Conservation (phyloP, 2,888 invertebrate genomes). For the Cephus sareptanus region DNA sequence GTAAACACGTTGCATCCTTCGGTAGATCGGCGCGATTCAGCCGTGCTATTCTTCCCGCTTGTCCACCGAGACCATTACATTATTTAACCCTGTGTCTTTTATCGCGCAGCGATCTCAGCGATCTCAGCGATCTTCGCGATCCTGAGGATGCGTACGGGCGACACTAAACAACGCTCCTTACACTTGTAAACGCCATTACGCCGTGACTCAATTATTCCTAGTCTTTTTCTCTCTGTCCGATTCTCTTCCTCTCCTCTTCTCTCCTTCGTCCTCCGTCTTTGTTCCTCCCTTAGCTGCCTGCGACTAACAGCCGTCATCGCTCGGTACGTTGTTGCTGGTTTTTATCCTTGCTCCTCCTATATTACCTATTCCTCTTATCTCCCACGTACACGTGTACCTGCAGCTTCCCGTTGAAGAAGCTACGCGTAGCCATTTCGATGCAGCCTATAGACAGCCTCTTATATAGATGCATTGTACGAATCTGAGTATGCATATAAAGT, state of each 20-base stretch:
- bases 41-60: not conserved
- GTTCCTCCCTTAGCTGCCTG: slow-evolving; percentile 25
- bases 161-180: slow-evolving; percentile 39
- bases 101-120: slow-evolving; percentile 35
- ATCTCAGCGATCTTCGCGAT: slow-evolving; percentile 35
- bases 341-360: not conserved
- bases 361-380: not conserved
- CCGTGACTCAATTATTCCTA: slow-evolving; percentile 49
- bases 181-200: slow-evolving; percentile 38
- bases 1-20: not conserved
- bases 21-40: not conserved
- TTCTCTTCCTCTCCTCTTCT: slow-evolving; percentile 13
- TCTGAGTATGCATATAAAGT: not conserved
- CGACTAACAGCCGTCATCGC: slow-evolving; percentile 19
- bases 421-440: not conserved
- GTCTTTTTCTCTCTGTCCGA: not conserved
- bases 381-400: not conserved
- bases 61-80: slow-evolving; percentile 32
- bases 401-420: not conserved
- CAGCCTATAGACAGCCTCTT: no score
- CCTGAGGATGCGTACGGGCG: slow-evolving; percentile 15
- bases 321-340: slow-evolving; percentile 6
- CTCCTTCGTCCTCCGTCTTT: slow-evolving; percentile 18
- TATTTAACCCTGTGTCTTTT: slow-evolving; percentile 33
- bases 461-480: not conserved